Base-by-base conservation (phyloP, 1,140 invertebrate genomes). In the Callitettix versicolor region DNA sequence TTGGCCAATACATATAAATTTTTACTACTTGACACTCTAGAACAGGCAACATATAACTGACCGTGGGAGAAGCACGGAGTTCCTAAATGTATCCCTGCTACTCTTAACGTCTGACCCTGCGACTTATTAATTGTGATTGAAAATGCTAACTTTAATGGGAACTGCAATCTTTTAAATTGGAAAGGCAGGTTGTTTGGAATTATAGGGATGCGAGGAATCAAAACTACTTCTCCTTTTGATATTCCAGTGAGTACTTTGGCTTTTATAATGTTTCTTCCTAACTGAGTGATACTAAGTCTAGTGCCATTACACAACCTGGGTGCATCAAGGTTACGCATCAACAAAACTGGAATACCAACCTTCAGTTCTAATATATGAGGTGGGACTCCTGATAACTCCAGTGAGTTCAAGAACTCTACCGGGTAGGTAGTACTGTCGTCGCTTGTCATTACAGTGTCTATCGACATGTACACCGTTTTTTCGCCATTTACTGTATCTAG, bases 271-370 rank as follows among this genome's bases (percentile, higher is more conserved):
- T n/a, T n/a, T 7, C 48, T 59, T 49, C 60, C 67, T 51, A 70
- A 59, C 60, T 65, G 68, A 64, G 64, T 68, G 38, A 73, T 63
- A 24, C 36, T 53, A 21, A 74, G 61, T 62, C 69, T 36, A 50
- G 72, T 74, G 21, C 69, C 70, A 60, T 71, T 74, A 60, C 66
- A 74, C 20, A 73, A 64, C 56, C 60, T 22, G 55, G 70, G 66
- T 53, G 65, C 61, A 43, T 67, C 65, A 47, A 67, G 57, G 57
- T 69, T 69, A 48, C 63, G 58, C 5, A 74, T 54, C 40, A 74
- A 46, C 38, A 74, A 72, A 21, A 74, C 65, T 14, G 64, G 58
- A 7, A 59, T 53, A n/a, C 65, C 67, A 22, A 69, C 42, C 62
- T 70, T 73, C 55, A 73, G 62, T 61, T 56, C 20, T 5, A 72